Evolutionary conservation across 2,113 vertebrate genomes (phyloP), one percentile per base, ranked within the genome.

Genomic region (Hypomesus transpacificus): DNA sequence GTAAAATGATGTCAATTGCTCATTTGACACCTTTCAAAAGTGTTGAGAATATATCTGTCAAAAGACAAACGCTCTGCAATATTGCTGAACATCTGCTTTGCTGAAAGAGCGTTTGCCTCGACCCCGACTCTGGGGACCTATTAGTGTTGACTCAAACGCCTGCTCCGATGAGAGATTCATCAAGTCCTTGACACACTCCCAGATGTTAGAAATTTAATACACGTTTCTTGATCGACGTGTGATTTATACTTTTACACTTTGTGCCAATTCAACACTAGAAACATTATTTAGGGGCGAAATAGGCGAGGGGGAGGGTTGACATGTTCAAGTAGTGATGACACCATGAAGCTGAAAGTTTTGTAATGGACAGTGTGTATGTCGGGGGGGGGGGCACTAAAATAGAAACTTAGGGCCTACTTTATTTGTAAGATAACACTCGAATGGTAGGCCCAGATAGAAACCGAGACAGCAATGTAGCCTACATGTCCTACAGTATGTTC

Each of bases 131-230:
- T 66, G 58, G 88, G 87, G 92, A 89, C 85, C 85, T 82, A 85
- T 91, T 91, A 89, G 78, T 78, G 74, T 69, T 78, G 76, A 86
- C 86, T 84, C 80, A 69, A 73, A 79, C 84, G 78, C 82, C 78
- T 79, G 82, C 86, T 76, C 83, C 77, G 86, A 88, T 89, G 80
- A 90, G 83, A 84, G 84, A 90, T 91, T 89, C 89, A 88, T 92
- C 89, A 89, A 69, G 82, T 87, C 80, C 79, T 82, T 87, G 86
- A 91, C 89, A 89, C 80, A 76, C 39, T 60, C 77, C 82, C 91
- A 91, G 89, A 91, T 90, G 91, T 88, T 90, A 74, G 80, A 79
- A 80, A 85, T 87, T 89, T 82, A 84, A 75, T 69, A 71, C 46
- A 46, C 77, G 85, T 84, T 82, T 90, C 83, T 80, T 83, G 77